phyloP scores from a whole-genome alignment of 1,140 invertebrate genomes.

The Philotrypesis tridentata region DNA sequence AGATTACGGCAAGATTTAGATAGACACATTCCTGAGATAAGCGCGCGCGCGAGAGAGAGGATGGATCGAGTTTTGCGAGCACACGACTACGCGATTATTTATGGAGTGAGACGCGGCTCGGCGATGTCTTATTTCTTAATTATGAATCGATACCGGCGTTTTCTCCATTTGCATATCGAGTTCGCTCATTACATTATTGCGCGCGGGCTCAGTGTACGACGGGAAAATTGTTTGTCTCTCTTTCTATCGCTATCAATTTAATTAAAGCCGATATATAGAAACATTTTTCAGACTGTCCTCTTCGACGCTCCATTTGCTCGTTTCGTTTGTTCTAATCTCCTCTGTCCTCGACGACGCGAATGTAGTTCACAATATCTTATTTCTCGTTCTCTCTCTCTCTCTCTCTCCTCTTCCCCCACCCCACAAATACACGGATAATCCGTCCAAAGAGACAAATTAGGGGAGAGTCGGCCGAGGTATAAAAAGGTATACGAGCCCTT shows the following conservation, averaged over 20 bases:
- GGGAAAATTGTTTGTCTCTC: not conserved
- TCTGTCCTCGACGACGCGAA: not conserved
- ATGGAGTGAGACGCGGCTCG: not conserved
- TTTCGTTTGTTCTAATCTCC: constrained; percentile 20
- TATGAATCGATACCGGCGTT: not conserved
- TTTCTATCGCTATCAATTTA: not conserved
- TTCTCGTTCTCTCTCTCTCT: not conserved
- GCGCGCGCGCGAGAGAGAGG: no score
- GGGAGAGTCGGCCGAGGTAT: constrained; percentile 1
- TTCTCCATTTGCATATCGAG: constrained; percentile 21
- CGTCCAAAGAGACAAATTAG: constrained; percentile 34
- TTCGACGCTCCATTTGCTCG: not conserved
- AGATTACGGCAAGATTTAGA: constrained; percentile 23
- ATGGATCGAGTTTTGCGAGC: not conserved
- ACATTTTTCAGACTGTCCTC: not conserved
- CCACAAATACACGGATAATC: constrained; percentile 21
- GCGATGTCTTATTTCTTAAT: not conserved
- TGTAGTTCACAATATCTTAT: constrained; percentile 29
- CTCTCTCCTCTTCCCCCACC: not conserved
- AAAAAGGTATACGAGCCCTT: constrained; percentile 34
- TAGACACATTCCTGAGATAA: constrained; percentile 26
- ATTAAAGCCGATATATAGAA: not conserved
- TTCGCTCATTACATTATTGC: constrained; percentile 1
- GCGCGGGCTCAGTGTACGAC: no score
- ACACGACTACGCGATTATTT: not conserved